phyloP scores from a whole-genome alignment of 92 coral and sea anemone genomes.

The Bergia puertoricense region DNA sequence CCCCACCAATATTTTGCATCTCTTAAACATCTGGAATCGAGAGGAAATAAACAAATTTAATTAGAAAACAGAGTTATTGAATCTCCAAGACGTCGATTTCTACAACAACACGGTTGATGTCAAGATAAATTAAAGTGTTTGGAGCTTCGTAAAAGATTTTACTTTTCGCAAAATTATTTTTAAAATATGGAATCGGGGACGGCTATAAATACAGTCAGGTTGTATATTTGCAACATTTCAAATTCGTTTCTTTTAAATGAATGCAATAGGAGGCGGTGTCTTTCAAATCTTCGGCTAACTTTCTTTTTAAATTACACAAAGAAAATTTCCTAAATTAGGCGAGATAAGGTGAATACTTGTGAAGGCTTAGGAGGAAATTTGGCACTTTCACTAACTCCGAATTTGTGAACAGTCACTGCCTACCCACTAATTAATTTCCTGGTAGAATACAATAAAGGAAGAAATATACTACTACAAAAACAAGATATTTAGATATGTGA shows the following conservation, averaged over 20 bases:
- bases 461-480: background rate
- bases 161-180: background rate
- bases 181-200: background rate
- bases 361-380: conserved; percentile 31
- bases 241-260: conserved; percentile 12
- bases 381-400: background rate
- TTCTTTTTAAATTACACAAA: conserved; percentile 11
- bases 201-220: background rate
- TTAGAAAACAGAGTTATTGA: conserved; percentile 1
- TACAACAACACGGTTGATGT: background rate
- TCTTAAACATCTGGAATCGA: conserved; percentile 13
- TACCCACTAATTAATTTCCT: conserved; percentile 35
- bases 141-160: background rate
- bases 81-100: background rate
- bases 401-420: background rate
- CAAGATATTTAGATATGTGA: conserved; percentile 7
- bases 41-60: conserved; percentile 36
- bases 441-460: background rate
- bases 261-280: conserved; percentile 29
- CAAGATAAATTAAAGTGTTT: background rate
- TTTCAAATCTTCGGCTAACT: conserved; percentile 18
- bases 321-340: conserved; percentile 22
- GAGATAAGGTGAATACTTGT: conserved; percentile 28
- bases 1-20: background rate
- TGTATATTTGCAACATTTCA: background rate